These are phyloP conservation scores for Bombus sylvicola DNA, from an alignment of 1,140 invertebrate genomes.

Conservation along the genomic window DNA sequence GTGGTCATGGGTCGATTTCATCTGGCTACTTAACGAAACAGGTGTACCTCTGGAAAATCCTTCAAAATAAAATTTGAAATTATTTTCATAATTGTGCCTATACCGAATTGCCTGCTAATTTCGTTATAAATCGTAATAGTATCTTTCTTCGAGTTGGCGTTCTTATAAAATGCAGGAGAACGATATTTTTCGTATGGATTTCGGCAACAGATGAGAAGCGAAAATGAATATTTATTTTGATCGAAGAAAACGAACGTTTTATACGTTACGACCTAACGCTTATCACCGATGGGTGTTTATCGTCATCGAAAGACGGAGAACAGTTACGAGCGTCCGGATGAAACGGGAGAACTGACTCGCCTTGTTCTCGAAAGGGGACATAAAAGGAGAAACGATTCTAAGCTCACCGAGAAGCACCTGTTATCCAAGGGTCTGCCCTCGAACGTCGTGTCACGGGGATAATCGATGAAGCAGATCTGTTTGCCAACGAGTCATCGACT, in stretches of 20 bases:
- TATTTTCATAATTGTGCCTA: too few relatives aligned
- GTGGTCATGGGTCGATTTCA: too few relatives aligned
- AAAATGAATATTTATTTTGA: neutral
- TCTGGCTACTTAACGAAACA: too few relatives aligned
- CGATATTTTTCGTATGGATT: too few relatives aligned
- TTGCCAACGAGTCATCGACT: neutral
- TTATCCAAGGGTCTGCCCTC: neutral
- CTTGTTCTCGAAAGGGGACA: slow-evolving; percentile 18
- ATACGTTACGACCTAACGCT: neutral
- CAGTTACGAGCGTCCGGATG: slow-evolving; percentile 39
- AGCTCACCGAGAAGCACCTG: slow-evolving; percentile 28
- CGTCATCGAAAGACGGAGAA: slow-evolving; percentile 1
- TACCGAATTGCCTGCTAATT: too few relatives aligned
- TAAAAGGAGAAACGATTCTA: slow-evolving; percentile 43
- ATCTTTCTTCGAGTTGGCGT: rapidly evolving
- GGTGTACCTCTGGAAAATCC: too few relatives aligned
- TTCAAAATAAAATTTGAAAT: too few relatives aligned
- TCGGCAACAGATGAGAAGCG: too few relatives aligned
- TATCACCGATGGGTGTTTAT: slow-evolving; percentile 41
- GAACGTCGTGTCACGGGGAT: neutral
- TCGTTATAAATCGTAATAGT: too few relatives aligned
- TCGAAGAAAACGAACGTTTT: neutral
- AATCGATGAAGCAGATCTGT: neutral
- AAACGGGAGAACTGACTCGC: slow-evolving; percentile 41
- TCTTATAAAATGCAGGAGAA: too few relatives aligned